Evolutionary conservation across 1,140 invertebrate genomes (phyloP).

Genomic region (Procambarus clarkii): DNA sequence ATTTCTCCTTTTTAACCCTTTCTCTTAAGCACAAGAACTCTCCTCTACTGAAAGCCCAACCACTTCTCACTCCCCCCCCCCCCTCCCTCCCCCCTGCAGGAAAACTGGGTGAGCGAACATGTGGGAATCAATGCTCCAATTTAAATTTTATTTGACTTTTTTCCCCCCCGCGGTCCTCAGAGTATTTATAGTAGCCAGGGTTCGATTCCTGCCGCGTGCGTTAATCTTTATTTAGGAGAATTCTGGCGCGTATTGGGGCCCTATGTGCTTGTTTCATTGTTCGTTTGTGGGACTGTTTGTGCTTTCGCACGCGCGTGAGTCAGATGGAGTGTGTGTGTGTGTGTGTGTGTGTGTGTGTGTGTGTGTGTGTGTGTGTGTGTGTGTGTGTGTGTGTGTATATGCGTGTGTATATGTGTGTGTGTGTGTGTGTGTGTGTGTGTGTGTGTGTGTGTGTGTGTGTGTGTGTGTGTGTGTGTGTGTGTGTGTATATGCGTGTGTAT

Average conservation of each 20-base stretch:
- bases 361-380: background rate
- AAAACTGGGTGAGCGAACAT: background rate
- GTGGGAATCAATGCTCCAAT: slow-evolving; percentile 9
- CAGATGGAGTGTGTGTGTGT: background rate
- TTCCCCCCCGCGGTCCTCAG: background rate
- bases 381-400: background rate
- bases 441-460: too few relatives aligned
- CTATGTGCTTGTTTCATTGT: slow-evolving; percentile 17
- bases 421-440: too few relatives aligned
- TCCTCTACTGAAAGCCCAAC: too few relatives aligned
- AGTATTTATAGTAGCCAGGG: slow-evolving; percentile 10
- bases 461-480: too few relatives aligned
- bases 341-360: background rate
- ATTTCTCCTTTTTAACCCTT: too few relatives aligned
- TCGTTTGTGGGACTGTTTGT: background rate
- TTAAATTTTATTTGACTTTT: background rate
- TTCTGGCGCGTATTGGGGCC: background rate
- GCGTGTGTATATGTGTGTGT: background rate
- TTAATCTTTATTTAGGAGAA: slow-evolving; percentile 5
- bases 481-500: too few relatives aligned
- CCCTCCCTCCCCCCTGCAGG: background rate
- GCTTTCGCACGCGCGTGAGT: background rate
- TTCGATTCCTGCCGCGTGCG: background rate
- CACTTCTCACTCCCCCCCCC: too few relatives aligned
- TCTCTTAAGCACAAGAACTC: too few relatives aligned